Evolutionary conservation across 2,797 vertebrate genomes (phyloP), one percentile per base, ranked within the genome.

Genomic region (Sparidentex hasta): DNA sequence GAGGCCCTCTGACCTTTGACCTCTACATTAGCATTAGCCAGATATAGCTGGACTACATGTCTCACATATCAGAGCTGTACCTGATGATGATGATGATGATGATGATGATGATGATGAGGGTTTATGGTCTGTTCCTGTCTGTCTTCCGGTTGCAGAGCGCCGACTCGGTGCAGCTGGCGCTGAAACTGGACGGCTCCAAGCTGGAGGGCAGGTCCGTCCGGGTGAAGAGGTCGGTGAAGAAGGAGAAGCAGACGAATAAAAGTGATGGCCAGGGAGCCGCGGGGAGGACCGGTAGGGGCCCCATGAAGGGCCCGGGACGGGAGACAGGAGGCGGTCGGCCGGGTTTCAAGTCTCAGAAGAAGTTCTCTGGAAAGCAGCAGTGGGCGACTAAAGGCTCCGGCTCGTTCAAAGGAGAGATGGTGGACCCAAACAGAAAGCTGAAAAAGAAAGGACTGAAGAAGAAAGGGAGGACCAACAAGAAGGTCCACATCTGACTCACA

Each of bases 121-220:
- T 50, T 65, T 2, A 9, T 25, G 11, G 2, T 5, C 21, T 50
- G 21, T 56, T 18, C 5, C 21, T 50, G 21, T 56, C 21, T 50
- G 38, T 80, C 14, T 63, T 25, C 5, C 25, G 48, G 43, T 41
- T 58, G 1, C 89, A 96, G 95, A 94, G 72, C 5, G 46, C 87
- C 0, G 96, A 96, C 63, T 86, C 94, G 0, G 95, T 96, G 16
- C 93, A 94, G 92, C 65, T 96, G 65, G 95, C 96, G 0, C 29
- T 96, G 83, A 87, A 95, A 18, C 88, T 96, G 70, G 82, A 96
- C 1, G 74, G 82, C 27, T 93, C 91, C 0, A 76, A 82, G 51
- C 88, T 96, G 66, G 90, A 94, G 51, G 89, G 92, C 7, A 75
- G 95, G 20, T 65, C 90, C 11, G 52, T 96, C 58, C 76, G 96